Conservation (phyloP, 30 jellyfish, hydroid and myxozoan species). For the Aurelia aurita region DNA sequence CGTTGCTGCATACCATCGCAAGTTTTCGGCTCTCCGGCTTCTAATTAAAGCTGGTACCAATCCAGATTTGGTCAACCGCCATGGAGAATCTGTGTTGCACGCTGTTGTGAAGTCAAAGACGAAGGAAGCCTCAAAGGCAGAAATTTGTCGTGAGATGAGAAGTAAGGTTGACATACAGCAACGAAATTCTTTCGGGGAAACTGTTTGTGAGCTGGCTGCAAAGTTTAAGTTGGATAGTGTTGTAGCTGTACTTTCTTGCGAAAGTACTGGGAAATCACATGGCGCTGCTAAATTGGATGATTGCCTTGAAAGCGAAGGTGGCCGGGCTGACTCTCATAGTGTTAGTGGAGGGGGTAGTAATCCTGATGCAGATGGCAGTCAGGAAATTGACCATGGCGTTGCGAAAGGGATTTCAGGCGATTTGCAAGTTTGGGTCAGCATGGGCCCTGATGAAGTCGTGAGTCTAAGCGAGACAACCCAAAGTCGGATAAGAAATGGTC, state of each 20-base stretch:
- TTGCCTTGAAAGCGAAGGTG: background rate
- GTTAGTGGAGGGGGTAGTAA: too few species aligned
- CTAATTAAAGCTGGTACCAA: background rate
- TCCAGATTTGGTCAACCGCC: background rate
- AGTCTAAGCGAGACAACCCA: too few species aligned
- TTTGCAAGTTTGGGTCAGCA: too few species aligned
- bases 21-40: background rate
- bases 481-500: too few species aligned
- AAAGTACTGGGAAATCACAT: background rate
- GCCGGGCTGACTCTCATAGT: too few species aligned
- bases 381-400: too few species aligned
- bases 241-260: background rate
- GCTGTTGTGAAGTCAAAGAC: constrained; percentile 5
- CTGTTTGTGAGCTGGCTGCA: constrained; percentile 5
- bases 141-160: background rate
- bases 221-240: background rate
- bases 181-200: background rate
- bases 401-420: too few species aligned
- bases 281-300: background rate
- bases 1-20: constrained; percentile 35
- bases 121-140: background rate
- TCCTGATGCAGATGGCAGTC: too few species aligned
- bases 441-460: too few species aligned
- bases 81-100: constrained; percentile 26
- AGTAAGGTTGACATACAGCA: background rate